Base-by-base conservation (phyloP, 2,888 invertebrate species). In the Willowsia nigromaculata region DNA sequence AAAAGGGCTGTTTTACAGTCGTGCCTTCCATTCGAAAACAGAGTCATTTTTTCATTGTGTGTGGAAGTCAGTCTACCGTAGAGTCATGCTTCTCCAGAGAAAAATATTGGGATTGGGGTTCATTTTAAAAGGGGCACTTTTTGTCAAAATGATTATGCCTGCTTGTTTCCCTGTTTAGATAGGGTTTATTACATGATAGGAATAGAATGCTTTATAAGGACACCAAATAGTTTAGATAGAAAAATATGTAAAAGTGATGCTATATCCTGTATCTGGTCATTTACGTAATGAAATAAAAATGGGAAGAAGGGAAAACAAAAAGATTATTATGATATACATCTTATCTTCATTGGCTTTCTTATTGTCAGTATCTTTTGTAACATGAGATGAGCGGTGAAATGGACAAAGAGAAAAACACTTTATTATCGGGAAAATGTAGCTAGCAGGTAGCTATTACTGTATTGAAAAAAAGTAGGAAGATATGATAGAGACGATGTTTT, bases 1-100 rank as follows among this genome's bases (percentile, higher is more conserved):
- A 27, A 76, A 84, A 84, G 74, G 84, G 33, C 53, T 11, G 53
- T 84, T 62, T 62, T 74, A 59, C 59, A 18, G 40, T 80, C 56
- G 59, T 80, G 62, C 62, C n/a, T 25, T 43, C 25, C 65, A 53
- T 65, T 82, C 50, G 27, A 82, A 65, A 53, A 40, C 0, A 33
- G n/a, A 13, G 15, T 18, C 1, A 59, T 22, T 59, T 11, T n/a
- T n/a, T n/a, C n/a, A n/a, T n/a, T n/a, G n/a, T n/a, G n/a, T n/a
- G n/a, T n/a, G n/a, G n/a, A n/a, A n/a, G n/a, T n/a, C n/a, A n/a
- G n/a, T n/a, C n/a, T n/a, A n/a, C 27, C 59, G 25, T 43, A 9
- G 5, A 43, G n/a, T n/a, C n/a, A n/a, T n/a, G n/a, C n/a, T n/a
- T n/a, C n/a, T n/a, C n/a, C n/a, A n/a, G n/a, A n/a, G n/a, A n/a